These are phyloP conservation scores for Butorides virescens DNA, from an alignment of 2,113 vertebrate genomes.

Conservation along the genomic window DNA sequence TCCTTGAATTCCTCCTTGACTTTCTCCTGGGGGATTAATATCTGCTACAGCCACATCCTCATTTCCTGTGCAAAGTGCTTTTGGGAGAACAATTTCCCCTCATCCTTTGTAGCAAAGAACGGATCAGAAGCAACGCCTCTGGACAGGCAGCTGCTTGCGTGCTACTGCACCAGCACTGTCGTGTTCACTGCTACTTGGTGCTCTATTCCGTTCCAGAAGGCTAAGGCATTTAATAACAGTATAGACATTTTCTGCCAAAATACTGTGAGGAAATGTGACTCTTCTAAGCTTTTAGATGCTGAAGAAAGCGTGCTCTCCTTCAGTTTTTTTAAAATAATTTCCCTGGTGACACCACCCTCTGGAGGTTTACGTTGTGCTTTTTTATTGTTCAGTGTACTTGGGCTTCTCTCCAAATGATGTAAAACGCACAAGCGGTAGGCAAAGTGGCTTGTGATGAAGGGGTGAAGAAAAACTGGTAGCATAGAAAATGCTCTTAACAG, in stretches of 20 bases:
- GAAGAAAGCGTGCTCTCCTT: not conserved
- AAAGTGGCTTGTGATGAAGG: not conserved
- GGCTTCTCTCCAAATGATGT: not conserved
- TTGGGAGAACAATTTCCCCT: constrained; percentile 43
- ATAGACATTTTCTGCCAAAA: not conserved
- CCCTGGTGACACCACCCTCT: not conserved
- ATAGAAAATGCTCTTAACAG: not conserved
- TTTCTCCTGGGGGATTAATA: constrained; percentile 53
- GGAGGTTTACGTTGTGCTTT: not conserved
- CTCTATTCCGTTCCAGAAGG: not conserved
- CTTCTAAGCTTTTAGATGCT: not conserved
- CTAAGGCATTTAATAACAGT: not conserved
- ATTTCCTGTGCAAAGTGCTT: constrained; percentile 63
- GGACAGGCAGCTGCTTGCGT: not conserved
- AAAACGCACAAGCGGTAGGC: not conserved
- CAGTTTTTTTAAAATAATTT: not conserved
- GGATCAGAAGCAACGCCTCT: constrained; percentile 20
- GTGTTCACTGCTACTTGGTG: not conserved
- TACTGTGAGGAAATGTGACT: not conserved
- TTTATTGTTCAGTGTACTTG: not conserved
- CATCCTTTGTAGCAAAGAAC: constrained; percentile 30
- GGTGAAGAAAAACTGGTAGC: not conserved
- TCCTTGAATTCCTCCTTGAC: not conserved
- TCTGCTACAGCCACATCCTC: constrained; percentile 37
- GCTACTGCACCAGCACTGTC: not conserved